Evolutionary conservation across 2,113 vertebrate species (phyloP).

Genomic region (Setophaga coronata): DNA sequence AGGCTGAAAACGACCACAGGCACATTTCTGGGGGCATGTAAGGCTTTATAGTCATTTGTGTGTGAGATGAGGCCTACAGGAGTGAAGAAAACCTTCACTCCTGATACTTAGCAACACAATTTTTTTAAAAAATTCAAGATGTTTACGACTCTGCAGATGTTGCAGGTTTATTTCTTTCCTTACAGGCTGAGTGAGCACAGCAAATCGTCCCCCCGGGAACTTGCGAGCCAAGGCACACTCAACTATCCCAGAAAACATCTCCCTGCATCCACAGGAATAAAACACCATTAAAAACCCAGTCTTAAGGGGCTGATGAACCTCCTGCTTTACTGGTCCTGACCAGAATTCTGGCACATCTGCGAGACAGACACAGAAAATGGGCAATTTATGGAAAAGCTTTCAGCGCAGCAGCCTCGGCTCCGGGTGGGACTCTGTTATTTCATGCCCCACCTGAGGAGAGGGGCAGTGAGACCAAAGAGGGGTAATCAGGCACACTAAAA

Average conservation of each 20-base stretch:
- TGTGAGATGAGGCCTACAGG: background rate
- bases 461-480: background rate
- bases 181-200: background rate
- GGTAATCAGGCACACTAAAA: background rate
- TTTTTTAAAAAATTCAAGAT: background rate
- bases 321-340: background rate
- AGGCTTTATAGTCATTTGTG: background rate
- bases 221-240: fast-evolving
- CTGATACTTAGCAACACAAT: background rate
- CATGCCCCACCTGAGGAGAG: background rate
- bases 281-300: background rate
- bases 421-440: background rate
- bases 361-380: background rate
- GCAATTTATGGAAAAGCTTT: background rate
- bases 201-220: background rate
- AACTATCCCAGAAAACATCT: background rate
- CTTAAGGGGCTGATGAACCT: background rate
- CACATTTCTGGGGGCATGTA: background rate
- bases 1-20: background rate
- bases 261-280: background rate
- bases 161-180: background rate
- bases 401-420: background rate
- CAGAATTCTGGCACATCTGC: background rate
- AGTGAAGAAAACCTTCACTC: background rate
- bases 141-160: background rate